A percentile compares a stretch with the other conserved stretches of the same genome.
These are phyloP conservation scores for Seison nebaliae DNA, from an alignment of 1,140 invertebrate genomes.

Conservation along the genomic window DNA sequence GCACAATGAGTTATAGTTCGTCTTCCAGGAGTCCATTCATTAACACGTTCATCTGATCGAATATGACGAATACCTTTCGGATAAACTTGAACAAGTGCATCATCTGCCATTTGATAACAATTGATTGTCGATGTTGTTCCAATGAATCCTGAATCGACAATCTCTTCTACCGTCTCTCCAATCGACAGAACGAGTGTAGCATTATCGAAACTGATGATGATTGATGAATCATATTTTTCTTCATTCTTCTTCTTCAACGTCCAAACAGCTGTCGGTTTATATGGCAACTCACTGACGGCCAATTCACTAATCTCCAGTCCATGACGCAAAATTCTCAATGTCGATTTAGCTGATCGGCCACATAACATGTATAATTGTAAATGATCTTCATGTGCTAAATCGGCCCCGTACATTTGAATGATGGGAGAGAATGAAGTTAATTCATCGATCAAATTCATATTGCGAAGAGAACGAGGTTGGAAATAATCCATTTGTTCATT, in stretches of 20 bases:
- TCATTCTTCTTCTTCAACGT: conserved; percentile 81
- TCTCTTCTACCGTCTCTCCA: conserved; percentile 98
- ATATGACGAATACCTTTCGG: conserved; percentile 96
- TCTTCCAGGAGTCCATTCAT: conserved; percentile 93
- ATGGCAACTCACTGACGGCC: conserved; percentile 92
- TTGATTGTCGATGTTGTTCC: conserved; percentile 87
- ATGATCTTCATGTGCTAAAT: conserved; percentile 75
- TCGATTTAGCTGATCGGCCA: conserved; percentile 70
- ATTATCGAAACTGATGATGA: conserved; percentile 98
- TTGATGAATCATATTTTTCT: conserved; percentile 77
- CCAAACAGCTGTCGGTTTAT: conserved; percentile 98
- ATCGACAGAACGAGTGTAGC: conserved; percentile 94
- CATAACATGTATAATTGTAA: conserved; percentile 86
- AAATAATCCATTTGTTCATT: conserved; percentile 99
- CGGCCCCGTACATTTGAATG: conserved; percentile 42
- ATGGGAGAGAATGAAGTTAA: conserved; percentile 86
- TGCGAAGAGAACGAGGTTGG: conserved; percentile 64
- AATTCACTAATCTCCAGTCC: conserved; percentile 86
- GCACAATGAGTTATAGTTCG: conserved; percentile 89
- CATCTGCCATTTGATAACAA: conserved; percentile 80
- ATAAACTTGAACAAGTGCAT: conserved; percentile 88
- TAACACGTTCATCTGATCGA: conserved; percentile 75
- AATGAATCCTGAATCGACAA: conserved; percentile 90
- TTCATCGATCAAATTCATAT: conserved; percentile 89
- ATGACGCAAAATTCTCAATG: conserved; percentile 66